A percentile compares a stretch with the other conserved stretches of the same genome.
These are phyloP conservation scores for Epinephelus coioides DNA, from an alignment of 2,797 vertebrate species.

Conservation along the genomic window DNA sequence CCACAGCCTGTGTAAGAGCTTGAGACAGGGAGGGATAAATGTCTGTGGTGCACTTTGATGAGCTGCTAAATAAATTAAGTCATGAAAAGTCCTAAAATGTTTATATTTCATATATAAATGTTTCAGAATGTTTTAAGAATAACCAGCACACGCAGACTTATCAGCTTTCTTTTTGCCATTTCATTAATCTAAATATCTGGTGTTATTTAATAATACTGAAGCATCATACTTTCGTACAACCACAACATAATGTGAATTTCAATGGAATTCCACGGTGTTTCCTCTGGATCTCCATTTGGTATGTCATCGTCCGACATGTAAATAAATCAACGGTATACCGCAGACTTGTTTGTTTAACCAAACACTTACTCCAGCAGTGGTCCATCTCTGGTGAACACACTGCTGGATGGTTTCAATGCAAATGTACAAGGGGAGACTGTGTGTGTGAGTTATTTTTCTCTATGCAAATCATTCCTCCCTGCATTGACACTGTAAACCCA, in stretches of 20 bases:
- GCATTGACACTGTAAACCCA: neutral
- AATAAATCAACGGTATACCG: neutral
- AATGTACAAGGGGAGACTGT: neutral
- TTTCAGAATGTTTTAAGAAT: neutral
- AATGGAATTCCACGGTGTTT: neutral
- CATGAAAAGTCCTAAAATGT: neutral
- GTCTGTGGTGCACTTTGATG: conserved; percentile 12
- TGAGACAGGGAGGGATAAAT: conserved; percentile 18
- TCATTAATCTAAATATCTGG: neutral
- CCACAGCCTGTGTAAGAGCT: conserved; percentile 23
- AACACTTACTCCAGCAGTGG: neutral
- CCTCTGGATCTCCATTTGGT: neutral
- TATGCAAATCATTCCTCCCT: conserved; percentile 41
- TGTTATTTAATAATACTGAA: neutral
- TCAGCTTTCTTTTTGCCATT: neutral
- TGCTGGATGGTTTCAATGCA: neutral
- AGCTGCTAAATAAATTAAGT: conserved; percentile 21
- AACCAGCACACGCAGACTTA: neutral
- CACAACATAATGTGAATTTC: neutral
- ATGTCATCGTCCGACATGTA: neutral
- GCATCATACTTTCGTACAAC: neutral
- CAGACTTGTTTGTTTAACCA: conserved; percentile 35
- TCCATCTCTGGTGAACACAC: neutral
- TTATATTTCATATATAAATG: neutral
- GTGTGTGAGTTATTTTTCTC: neutral